A percentile compares a stretch with the other conserved stretches of the same genome.
Conservation (phyloP, 2,113 vertebrate species). For the Bubo scandiacus region DNA sequence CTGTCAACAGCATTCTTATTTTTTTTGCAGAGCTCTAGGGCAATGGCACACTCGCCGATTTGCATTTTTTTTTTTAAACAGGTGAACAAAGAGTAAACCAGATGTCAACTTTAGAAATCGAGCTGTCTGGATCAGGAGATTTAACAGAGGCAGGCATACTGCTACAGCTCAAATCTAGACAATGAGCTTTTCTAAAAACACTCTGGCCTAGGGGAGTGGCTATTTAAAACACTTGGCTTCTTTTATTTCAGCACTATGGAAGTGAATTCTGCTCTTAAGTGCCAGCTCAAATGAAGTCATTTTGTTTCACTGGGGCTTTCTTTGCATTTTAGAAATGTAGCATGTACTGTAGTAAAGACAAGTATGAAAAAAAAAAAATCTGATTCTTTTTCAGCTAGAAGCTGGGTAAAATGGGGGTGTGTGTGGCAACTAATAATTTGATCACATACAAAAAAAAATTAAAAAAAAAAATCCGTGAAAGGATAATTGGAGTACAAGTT, state of each 20-base stretch:
- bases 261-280: slow-evolving; percentile 79
- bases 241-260: slow-evolving; percentile 84
- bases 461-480: not conserved
- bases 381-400: slow-evolving; percentile 31
- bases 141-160: slow-evolving; percentile 69
- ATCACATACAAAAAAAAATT: not conserved
- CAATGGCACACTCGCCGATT: slow-evolving; percentile 80
- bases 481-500: not conserved
- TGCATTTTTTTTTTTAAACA: slow-evolving; percentile 81
- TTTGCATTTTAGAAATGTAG: slow-evolving; percentile 64
- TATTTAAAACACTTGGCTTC: slow-evolving; percentile 90
- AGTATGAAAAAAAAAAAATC: not conserved
- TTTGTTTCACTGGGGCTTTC: slow-evolving; percentile 73
- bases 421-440: not conserved
- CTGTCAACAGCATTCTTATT: slow-evolving; percentile 79
- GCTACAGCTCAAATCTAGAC: slow-evolving; percentile 76
- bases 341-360: slow-evolving; percentile 21
- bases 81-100: slow-evolving; percentile 85
- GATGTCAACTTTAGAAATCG: slow-evolving; percentile 83
- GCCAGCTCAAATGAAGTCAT: slow-evolving; percentile 83
- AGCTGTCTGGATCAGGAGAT: slow-evolving; percentile 78
- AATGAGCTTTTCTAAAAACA: slow-evolving; percentile 84
- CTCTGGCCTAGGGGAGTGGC: slow-evolving; percentile 77
- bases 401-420: not conserved
- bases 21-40: slow-evolving; percentile 60